Percentiles rank a stretch among this genome's conserved stretches.
phyloP scores from a whole-genome alignment of 92 coral and sea anemone species.

The Zoanthus gigantus region DNA sequence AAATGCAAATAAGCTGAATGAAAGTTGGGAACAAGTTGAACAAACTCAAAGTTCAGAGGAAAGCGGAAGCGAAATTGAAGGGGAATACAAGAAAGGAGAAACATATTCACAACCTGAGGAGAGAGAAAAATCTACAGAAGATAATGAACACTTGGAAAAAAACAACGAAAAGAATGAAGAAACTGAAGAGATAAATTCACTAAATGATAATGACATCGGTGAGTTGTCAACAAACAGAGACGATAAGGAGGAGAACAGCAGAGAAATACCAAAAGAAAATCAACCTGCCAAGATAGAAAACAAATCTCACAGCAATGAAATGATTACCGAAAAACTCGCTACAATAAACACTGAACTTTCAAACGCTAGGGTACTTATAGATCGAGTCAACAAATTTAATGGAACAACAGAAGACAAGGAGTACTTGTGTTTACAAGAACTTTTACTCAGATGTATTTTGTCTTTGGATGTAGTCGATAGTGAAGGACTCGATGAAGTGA shows the following conservation, averaged over 20 bases:
- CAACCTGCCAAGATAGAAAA: background rate
- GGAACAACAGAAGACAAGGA: constrained; percentile 56
- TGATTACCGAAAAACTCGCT: constrained; percentile 25
- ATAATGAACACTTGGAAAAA: background rate
- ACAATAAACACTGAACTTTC: constrained; percentile 44
- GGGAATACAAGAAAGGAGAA: background rate
- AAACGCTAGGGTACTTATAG: constrained; percentile 50
- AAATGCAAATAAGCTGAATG: background rate
- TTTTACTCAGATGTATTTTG: constrained; percentile 58
- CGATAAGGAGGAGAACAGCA: background rate
- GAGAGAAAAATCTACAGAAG: background rate
- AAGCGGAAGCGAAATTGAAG: background rate
- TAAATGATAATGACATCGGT: background rate
- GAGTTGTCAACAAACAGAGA: background rate
- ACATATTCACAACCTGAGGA: background rate
- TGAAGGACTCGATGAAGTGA: constrained; percentile 50
- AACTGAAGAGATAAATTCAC: background rate
- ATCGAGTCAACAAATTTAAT: constrained; percentile 46
- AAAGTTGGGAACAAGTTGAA: background rate
- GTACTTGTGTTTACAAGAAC: constrained; percentile 63
- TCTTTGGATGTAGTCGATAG: constrained; percentile 54
- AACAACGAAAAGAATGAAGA: background rate
- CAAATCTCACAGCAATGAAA: background rate
- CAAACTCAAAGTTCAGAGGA: background rate
- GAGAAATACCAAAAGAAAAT: background rate